These are phyloP conservation scores for Junonia oenone DNA, from an alignment of 2,888 invertebrate species.

Conservation along the genomic window DNA sequence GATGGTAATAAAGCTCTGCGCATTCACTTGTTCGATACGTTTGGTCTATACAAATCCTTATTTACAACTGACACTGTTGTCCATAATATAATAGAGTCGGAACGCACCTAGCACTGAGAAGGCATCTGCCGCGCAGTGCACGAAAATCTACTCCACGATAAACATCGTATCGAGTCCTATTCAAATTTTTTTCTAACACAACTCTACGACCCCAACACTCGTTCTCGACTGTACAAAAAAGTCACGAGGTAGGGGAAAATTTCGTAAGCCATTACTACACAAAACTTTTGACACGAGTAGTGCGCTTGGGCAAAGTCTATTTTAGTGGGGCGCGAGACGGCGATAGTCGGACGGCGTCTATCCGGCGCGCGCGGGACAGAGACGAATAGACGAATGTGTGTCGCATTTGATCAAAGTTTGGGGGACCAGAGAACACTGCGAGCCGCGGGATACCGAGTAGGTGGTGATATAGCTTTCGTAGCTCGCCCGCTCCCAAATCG, in stretches of 20 bases:
- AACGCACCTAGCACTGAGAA: slow-evolving; percentile 63
- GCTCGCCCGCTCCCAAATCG: slow-evolving; percentile 73
- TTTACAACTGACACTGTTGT: slow-evolving; percentile 78
- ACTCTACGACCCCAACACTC: slow-evolving; percentile 71
- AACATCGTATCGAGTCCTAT: slow-evolving; percentile 60
- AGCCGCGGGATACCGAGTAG: slow-evolving; percentile 77
- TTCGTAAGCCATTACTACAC: slow-evolving; percentile 78
- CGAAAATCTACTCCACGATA: slow-evolving; percentile 55
- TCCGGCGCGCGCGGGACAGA: slow-evolving; percentile 52
- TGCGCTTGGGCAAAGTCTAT: slow-evolving; percentile 80
- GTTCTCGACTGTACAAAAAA: slow-evolving; percentile 73
- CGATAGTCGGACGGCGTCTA: slow-evolving; percentile 50
- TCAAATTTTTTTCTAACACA: slow-evolving; percentile 64
- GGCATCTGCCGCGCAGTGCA: slow-evolving; percentile 60
- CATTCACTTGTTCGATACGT: slow-evolving; percentile 71
- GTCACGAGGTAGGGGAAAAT: slow-evolving; percentile 76
- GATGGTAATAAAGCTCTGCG: slow-evolving; percentile 49
- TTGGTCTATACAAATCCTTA: slow-evolving; percentile 78
- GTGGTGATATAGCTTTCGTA: slow-evolving; percentile 80
- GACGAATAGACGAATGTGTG: slow-evolving; percentile 68
- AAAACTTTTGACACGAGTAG: slow-evolving; percentile 78
- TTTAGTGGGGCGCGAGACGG: slow-evolving; percentile 71
- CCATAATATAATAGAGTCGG: slow-evolving; percentile 66
- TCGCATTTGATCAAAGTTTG: slow-evolving; percentile 77
- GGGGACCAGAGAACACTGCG: slow-evolving; percentile 69